Evolutionary conservation across 2,797 vertebrate genomes (phyloP).

Genomic region (Enteromius treurensis): DNA sequence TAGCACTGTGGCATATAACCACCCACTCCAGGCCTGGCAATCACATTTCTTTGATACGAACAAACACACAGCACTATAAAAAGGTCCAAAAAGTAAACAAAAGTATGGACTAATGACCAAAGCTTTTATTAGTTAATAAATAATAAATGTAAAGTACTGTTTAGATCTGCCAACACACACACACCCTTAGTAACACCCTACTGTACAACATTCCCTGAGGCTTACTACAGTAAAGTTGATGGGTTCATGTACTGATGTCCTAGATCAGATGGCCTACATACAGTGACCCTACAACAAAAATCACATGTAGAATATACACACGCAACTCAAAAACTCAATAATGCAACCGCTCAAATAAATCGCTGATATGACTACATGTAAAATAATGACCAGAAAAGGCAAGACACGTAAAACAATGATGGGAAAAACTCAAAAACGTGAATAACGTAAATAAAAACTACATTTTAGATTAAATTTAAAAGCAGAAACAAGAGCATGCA

Average conservation of each 20-base stretch:
- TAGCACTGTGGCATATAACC: background rate
- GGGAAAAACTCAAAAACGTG: background rate
- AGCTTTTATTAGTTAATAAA: constrained; percentile 18
- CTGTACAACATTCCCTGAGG: constrained; percentile 41
- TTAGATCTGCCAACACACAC: background rate
- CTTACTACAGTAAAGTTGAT: constrained; percentile 47
- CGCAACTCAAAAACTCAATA: constrained; percentile 18
- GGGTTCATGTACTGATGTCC: constrained; percentile 39
- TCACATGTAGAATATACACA: background rate
- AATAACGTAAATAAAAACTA: background rate
- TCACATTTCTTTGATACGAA: background rate
- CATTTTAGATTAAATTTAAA: background rate
- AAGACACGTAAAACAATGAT: too few species aligned
- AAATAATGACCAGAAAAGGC: background rate
- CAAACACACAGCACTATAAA: background rate
- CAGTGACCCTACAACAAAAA: constrained; percentile 18
- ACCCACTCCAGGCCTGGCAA: background rate
- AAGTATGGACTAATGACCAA: background rate
- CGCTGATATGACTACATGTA: background rate
- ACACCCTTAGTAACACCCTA: background rate
- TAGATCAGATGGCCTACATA: constrained; percentile 55
- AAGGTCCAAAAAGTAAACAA: background rate
- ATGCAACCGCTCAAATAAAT: background rate
- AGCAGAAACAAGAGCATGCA: background rate
- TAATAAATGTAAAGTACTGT: background rate